phyloP scores from a whole-genome alignment of 1,140 invertebrate genomes.

The Cherax destructor region DNA sequence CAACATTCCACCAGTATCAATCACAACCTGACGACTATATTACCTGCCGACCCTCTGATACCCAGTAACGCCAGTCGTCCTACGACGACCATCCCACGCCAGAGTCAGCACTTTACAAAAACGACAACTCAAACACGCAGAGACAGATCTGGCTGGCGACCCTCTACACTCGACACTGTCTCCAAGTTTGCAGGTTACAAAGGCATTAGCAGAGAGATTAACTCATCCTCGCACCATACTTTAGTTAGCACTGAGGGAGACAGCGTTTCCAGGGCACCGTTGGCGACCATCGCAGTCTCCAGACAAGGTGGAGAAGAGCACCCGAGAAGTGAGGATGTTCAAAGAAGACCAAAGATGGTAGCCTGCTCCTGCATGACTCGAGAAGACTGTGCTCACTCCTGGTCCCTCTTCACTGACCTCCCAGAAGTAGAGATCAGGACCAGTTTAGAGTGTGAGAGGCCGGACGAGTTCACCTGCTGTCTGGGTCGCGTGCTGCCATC shows the following conservation, averaged over 20 bases:
- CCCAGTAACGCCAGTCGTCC: not conserved
- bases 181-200: not conserved
- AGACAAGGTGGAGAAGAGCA: not conserved
- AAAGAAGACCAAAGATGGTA: not conserved
- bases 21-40: not conserved
- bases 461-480: not conserved
- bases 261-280: not conserved
- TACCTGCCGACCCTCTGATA: not conserved
- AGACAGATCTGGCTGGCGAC: not conserved
- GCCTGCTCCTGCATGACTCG: conserved; percentile 16
- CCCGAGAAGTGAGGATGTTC: not conserved
- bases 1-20: not conserved
- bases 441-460: not conserved
- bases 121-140: not conserved
- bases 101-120: not conserved
- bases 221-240: not conserved
- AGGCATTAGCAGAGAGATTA: not conserved
- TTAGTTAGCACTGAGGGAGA: not conserved
- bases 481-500: conserved; percentile 5
- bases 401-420: not conserved
- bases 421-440: conserved; percentile 10
- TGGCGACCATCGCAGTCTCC: not conserved
- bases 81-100: not conserved
- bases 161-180: not conserved
- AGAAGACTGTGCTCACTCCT: not conserved